phyloP scores from a whole-genome alignment of 2,113 vertebrate species.

The Rhynchopsitta pachyrhyncha region DNA sequence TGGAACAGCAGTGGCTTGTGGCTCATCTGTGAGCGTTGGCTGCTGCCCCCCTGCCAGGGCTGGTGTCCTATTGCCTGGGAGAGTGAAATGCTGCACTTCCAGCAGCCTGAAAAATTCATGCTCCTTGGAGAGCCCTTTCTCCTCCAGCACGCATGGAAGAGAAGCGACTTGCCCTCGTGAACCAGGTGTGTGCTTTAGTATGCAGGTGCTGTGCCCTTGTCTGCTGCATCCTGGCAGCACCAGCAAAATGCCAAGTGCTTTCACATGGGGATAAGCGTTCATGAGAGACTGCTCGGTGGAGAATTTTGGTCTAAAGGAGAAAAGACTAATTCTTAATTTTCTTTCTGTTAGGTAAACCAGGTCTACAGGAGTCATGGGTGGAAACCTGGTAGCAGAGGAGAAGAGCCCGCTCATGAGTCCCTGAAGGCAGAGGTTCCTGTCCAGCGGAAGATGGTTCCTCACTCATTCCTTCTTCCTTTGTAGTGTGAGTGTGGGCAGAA shows the following conservation, averaged over 20 bases:
- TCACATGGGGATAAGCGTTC: fast-evolving
- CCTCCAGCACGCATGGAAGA: fast-evolving
- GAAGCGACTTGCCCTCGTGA: not conserved
- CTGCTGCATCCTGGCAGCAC: fast-evolving
- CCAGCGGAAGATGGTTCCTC: fast-evolving
- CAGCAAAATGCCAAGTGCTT: not conserved
- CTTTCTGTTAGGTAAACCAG: fast-evolving
- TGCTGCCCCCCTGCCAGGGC: conserved; percentile 49
- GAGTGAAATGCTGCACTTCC: not conserved
- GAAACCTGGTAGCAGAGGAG: fast-evolving
- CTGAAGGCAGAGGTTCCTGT: fast-evolving
- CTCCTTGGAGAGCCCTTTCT: fast-evolving
- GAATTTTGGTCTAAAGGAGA: not conserved
- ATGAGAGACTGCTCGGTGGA: fast-evolving
- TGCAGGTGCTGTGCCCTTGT: fast-evolving
- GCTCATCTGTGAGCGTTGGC: not conserved
- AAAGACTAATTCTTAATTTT: not conserved
- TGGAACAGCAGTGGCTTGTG: fast-evolving
- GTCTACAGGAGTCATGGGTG: fast-evolving
- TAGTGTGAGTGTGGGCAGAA: fast-evolving
- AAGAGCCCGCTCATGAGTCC: not conserved
- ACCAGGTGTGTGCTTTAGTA: fast-evolving
- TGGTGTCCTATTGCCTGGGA: fast-evolving
- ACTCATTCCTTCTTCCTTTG: fast-evolving
- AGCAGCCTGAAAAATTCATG: not conserved